Evolutionary conservation across 37 sponge, comb jelly and placozoan genomes (phyloP).

Genomic region (Amphimedon queenslandica): DNA sequence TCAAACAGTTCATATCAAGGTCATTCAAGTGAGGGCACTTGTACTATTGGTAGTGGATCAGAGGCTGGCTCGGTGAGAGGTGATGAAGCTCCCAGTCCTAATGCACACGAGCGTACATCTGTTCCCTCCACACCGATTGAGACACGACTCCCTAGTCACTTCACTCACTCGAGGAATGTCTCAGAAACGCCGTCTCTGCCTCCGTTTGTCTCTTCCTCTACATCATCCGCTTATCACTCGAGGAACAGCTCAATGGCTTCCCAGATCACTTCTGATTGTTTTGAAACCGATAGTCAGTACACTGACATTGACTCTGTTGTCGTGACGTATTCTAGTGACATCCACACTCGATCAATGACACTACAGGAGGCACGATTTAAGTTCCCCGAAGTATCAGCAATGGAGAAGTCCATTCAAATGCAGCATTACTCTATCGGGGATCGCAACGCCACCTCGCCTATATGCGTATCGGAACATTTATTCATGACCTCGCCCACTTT

Average conservation of each 20-base stretch:
- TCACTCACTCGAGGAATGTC: conserved; percentile 43
- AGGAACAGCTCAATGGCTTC: conserved; percentile 56
- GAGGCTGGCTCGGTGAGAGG: not conserved
- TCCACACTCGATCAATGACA: conserved; percentile 25
- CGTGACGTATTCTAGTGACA: conserved; percentile 23
- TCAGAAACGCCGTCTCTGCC: conserved; percentile 68
- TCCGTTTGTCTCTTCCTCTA: conserved; percentile 42
- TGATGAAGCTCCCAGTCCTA: not conserved
- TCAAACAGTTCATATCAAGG: too few relatives aligned
- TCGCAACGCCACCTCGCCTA: not conserved
- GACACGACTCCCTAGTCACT: not conserved
- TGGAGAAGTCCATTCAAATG: conserved; percentile 1
- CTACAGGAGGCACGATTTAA: conserved; percentile 23
- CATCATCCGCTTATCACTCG: conserved; percentile 61
- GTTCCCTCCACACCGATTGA: not conserved
- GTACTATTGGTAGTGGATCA: not conserved
- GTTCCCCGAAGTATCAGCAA: conserved; percentile 28
- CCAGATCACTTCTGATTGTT: conserved; percentile 52
- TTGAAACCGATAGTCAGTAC: conserved; percentile 58
- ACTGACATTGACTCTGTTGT: conserved; percentile 36
- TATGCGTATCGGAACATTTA: not conserved
- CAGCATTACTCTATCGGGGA: conserved; percentile 17
- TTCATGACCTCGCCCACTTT: conserved; percentile 19
- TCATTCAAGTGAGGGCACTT: not conserved
- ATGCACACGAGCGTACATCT: not conserved